A percentile compares a stretch with the other conserved stretches of the same genome.
These are phyloP conservation scores for Drosophila eugracilis DNA, from an alignment of 1,140 invertebrate species.

Conservation along the genomic window DNA sequence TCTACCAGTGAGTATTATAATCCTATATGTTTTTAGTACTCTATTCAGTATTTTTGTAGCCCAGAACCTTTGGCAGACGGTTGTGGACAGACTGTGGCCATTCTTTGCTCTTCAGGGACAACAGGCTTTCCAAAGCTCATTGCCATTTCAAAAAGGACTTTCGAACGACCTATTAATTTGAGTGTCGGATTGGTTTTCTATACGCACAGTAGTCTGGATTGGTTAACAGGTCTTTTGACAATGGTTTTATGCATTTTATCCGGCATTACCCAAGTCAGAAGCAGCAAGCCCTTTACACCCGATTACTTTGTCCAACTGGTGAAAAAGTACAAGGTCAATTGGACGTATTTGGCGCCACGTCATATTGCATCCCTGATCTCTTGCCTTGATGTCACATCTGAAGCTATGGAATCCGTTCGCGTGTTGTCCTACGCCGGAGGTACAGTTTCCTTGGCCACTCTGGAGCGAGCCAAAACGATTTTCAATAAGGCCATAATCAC, in stretches of 20 bases:
- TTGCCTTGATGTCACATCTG: constrained; percentile 45
- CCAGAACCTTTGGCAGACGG: constrained; percentile 56
- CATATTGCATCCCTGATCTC: constrained; percentile 49
- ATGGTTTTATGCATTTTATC: constrained; percentile 53
- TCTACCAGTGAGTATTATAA: constrained; percentile 60
- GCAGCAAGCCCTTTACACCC: constrained; percentile 53
- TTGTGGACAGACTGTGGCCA: constrained; percentile 69
- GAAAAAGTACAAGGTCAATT: constrained; percentile 76
- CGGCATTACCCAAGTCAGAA: constrained; percentile 67
- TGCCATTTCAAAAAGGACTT: constrained; percentile 87
- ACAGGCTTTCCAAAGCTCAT: constrained; percentile 93
- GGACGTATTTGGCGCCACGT: constrained; percentile 48
- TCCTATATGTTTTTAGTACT: neutral
- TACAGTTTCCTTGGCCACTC: constrained; percentile 26
- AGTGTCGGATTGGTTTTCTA: constrained; percentile 54
- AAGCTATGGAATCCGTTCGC: constrained; percentile 50
- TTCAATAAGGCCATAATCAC: constrained; percentile 54
- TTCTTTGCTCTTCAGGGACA: constrained; percentile 89
- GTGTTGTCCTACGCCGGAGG: constrained; percentile 62
- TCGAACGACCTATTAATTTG: constrained; percentile 12
- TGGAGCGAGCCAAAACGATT: constrained; percentile 53
- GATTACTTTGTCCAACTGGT: constrained; percentile 61
- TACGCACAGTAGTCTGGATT: constrained; percentile 70
- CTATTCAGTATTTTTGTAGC: constrained; percentile 15
- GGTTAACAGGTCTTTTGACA: constrained; percentile 70